A percentile compares a stretch with the other conserved stretches of the same genome.
These are phyloP conservation scores for Heliconius congener DNA, from an alignment of 1,140 invertebrate species.

Conservation along the genomic window DNA sequence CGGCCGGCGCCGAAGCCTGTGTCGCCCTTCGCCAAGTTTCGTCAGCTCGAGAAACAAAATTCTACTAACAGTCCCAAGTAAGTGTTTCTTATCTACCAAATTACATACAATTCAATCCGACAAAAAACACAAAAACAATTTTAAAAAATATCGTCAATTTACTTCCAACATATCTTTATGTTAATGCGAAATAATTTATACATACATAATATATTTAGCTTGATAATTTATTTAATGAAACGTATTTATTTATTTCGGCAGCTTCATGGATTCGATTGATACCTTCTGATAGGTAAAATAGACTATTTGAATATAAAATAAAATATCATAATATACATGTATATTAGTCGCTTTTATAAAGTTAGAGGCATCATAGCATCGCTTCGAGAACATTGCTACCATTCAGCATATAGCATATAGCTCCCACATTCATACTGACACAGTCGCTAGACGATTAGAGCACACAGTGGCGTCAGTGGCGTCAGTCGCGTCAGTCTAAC, in stretches of 20 bases:
- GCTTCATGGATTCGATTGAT: conserved; percentile 65
- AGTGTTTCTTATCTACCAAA: conserved; percentile 37
- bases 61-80: conserved; percentile 89
- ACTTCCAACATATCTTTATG: background rate
- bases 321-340: conserved; percentile 50
- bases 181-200: conserved; percentile 18
- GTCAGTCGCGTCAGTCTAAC: conserved; percentile 47
- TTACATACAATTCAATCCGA: background rate
- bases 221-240: conserved; percentile 45
- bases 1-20: conserved; percentile 85
- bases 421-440: conserved; percentile 20
- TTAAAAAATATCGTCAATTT: background rate
- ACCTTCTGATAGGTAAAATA: conserved; percentile 52
- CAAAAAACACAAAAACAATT: background rate
- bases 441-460: conserved; percentile 33
- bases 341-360: conserved; percentile 54
- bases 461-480: conserved; percentile 43
- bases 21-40: conserved; percentile 94
- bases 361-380: conserved; percentile 47
- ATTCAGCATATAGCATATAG: background rate
- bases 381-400: conserved; percentile 32
- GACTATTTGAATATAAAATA: conserved; percentile 59
- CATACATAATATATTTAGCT: conserved; percentile 34
- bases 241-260: conserved; percentile 75
- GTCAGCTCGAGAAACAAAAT: conserved; percentile 93